Evolutionary conservation across 2,797 vertebrate genomes (phyloP), one percentile per base, ranked within the genome.

Genomic region (Chelonia mydas): DNA sequence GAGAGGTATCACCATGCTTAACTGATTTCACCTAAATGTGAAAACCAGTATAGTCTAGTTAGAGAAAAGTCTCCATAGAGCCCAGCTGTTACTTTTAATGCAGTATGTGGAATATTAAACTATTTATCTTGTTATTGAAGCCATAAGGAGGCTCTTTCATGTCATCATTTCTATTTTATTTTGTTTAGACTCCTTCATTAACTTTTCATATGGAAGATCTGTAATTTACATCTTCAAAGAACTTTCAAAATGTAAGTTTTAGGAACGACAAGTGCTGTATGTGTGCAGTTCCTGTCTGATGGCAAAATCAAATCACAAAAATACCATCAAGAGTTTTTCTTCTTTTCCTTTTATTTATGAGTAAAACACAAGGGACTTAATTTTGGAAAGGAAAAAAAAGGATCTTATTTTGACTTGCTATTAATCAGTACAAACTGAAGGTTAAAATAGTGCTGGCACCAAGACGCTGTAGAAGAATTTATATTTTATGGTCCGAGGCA

Each of bases 41-140:
- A 68, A 91, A 95, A 54, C 65, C 84, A 4, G 28, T 0, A 17
- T 3, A 45, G 84, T 12, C 80, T 83, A 95, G 86, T 51, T 82
- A 51, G 84, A 91, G 90, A 89, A 96, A 91, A 8, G 2, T 92
- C 96, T 96, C 93, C 81, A 51, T 13, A 96, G 94, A 97, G 91
- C 97, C 96, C 95, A 96, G 92, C 90, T 95, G 95, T 94, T 98
- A 95, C 96, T 97, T 97, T 97, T 96, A 97, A 98, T 97, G 94
- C 94, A 93, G 94, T 95, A 95, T 98, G 96, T 96, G 97, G 97
- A 98, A 97, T 98, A 98, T 97, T 98, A 98, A 98, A 98, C 97
- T 98, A 97, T 98, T 98, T 98, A 98, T 98, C 96, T 97, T 98
- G 92, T 97, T 97, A 97, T 94, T 97, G 97, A 98, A 98, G 97